Conservation (phyloP, 1,140 invertebrate species). For the Aphelenchoides besseyi region DNA sequence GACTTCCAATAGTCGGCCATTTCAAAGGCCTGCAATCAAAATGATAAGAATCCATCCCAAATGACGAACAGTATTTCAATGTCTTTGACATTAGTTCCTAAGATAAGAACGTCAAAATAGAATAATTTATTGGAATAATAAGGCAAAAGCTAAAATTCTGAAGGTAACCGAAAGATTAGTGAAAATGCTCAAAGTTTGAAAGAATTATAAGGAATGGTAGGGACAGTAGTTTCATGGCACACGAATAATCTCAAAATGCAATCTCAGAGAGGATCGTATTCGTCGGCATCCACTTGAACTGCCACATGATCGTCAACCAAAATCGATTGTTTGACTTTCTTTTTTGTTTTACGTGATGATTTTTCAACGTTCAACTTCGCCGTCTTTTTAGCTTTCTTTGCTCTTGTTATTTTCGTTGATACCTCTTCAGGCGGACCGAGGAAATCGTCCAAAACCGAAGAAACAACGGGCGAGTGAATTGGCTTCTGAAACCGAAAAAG, state of each 20-base stretch:
- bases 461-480: not conserved
- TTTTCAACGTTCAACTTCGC: not conserved
- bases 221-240: not conserved
- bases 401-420: no score
- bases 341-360: not conserved
- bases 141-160: not conserved
- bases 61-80: no score
- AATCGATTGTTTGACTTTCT: not conserved
- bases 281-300: constrained; percentile 2
- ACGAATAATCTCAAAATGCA: not conserved
- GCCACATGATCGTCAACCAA: not conserved
- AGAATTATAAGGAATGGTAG: not conserved
- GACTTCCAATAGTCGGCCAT: constrained; percentile 95
- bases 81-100: no score
- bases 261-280: constrained; percentile 16
- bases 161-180: no score
- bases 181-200: not conserved
- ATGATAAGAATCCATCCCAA: not conserved
- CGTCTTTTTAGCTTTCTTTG: constrained; percentile 27
- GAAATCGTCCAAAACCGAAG: constrained; percentile 11
- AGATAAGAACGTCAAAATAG: no score
- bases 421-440: not conserved
- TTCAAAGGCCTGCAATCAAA: constrained; percentile 12
- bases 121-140: not conserved
- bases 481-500: not conserved